A percentile compares a stretch with the other conserved stretches of the same genome.
These are phyloP conservation scores for Helicoverpa armigera DNA, from an alignment of 1,140 invertebrate species.

Conservation along the genomic window DNA sequence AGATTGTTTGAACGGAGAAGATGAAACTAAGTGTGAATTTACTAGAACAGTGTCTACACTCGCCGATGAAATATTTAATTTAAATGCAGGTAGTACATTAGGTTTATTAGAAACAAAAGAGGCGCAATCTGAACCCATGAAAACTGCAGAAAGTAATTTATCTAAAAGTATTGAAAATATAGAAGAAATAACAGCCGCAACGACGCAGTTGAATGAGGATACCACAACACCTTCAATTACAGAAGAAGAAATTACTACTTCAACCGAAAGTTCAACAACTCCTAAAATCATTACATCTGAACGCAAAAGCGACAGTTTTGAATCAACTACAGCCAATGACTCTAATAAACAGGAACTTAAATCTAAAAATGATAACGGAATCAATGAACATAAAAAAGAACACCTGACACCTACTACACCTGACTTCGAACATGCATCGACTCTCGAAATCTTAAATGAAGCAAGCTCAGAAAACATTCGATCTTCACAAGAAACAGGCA, in stretches of 20 bases:
- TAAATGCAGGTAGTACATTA: background rate
- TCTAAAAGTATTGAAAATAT: background rate
- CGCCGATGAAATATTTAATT: slow-evolving; percentile 42
- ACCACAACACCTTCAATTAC: background rate
- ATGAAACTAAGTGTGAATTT: slow-evolving; percentile 89
- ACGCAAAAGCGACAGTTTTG: background rate
- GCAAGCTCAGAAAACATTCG: slow-evolving; percentile 56
- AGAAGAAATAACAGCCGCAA: background rate
- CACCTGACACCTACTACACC: background rate
- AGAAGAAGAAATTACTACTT: too few relatives aligned
- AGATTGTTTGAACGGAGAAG: slow-evolving; percentile 92
- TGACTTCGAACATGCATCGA: slow-evolving; percentile 57
- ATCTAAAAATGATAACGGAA: background rate
- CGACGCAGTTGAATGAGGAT: background rate
- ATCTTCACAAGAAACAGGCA: slow-evolving; percentile 54
- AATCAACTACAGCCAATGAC: background rate
- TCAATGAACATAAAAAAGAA: background rate
- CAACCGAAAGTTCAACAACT: too few relatives aligned
- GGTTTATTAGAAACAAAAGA: slow-evolving; percentile 7
- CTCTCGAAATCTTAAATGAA: slow-evolving; percentile 55
- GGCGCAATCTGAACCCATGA: background rate
- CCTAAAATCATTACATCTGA: too few relatives aligned
- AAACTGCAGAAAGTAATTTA: background rate
- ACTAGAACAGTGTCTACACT: slow-evolving; percentile 43
- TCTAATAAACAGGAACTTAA: background rate